Evolutionary conservation across 2,888 invertebrate species (phyloP), one percentile per base, ranked within the genome.

Genomic region (Platynereis dumerilii): DNA sequence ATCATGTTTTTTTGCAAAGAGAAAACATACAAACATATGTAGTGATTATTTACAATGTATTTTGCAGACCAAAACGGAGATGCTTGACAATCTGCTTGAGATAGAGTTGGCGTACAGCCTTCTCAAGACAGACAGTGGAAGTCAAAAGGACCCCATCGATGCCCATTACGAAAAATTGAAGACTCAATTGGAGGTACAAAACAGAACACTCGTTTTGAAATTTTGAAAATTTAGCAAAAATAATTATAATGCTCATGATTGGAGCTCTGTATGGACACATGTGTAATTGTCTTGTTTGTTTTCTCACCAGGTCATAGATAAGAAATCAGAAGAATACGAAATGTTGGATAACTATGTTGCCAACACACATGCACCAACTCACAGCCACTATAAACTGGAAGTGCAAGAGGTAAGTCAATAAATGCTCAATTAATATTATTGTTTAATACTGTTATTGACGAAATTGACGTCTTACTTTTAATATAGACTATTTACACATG

Each of bases 91-190:
- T 70, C 85, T 99, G 64, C 86, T 96, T 76, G 98, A 99, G 83
- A 92, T 99, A 73, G 96, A 99, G 86, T 90, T 96, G 59, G 97
- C 98, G 0, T 98, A 95, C 85, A 93, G 87, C 77, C 85, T 99
- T 77, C 86, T 98, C 77, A 90, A 91, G 66, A 76, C 75, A 78
- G 85, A 88, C 57, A 83, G 82, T 5, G 85, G 85, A 0, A 83
- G 84, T n/a, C 87, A 88, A 1, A 78, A 80, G 67, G 86, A 87
- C 78, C 91, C 91, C 0, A 85, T 96, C 27, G 96, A 97, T 80
- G 86, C 88, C 22, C 92, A 96, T 83, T 99, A 97, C 82, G 87
- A 90, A 64, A 91, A 94, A 80, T 86, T 99, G 56, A 93, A 95
- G 74, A 89, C 95, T 0, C 88, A 91, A 0, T 90, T 99, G 68